Base-by-base conservation (phyloP, 2,113 vertebrate genomes). In the Cyprinodon tularosa region DNA sequence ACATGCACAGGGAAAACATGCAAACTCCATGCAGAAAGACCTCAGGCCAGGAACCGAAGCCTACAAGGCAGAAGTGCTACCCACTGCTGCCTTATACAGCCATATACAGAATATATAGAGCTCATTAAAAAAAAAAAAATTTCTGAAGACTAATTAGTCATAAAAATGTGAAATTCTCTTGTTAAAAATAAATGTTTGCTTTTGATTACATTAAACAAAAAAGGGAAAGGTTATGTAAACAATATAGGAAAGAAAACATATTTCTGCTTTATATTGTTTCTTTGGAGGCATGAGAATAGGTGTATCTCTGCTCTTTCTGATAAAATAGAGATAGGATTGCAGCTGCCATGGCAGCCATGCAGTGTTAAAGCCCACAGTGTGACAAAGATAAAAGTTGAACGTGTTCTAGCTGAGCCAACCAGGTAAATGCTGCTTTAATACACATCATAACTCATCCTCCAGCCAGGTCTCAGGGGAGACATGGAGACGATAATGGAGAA, bases 391-490 rank as follows among this genome's bases (percentile, higher is more conserved):
- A 74, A 89, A 84, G 76, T 74, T 80, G 71, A 74, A 76, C 48
- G 84, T 68, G 75, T 59, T 85, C 79, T 69, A 72, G 80, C 84
- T 72, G 84, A 89, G 83, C 74, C 83, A 72, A 76, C 72, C 84
- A 89, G 85, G 87, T 91, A 89, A 91, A 91, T 62, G 81, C 77
- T 59, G 84, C 87, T 88, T 90, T 90, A 88, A 90, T 82, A 79
- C 80, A 86, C 76, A 75, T 76, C 85, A 91, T 86, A 91, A 90
- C 72, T 91, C 88, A 89, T 90, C 77, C 70, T 78, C 45, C 15
- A 66, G 81, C 76, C 12, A 4, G 36, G 47, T 80, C 85, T 81
- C 85, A 15, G 71, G 80, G 72, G 81, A 80, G 86, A 86, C 77
- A 71, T 62, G 75, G 84, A 75, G 78, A 67, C 74, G 88, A 88